Conservation (phyloP, 2,888 invertebrate genomes). For the Limnephilus marmoratus region DNA sequence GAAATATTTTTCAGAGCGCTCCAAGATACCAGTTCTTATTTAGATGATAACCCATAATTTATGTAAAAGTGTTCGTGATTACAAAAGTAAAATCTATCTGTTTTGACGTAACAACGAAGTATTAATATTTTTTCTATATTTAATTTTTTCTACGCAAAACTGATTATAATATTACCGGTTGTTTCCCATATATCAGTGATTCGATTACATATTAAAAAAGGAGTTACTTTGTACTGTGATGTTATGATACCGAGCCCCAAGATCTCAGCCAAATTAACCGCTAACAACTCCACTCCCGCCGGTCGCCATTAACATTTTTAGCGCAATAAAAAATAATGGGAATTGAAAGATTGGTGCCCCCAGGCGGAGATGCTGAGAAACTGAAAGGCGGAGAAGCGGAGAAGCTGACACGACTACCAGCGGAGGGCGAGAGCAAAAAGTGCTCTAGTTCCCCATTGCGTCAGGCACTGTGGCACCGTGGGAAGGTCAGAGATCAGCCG, state of each 20-base stretch:
- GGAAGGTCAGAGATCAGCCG: slow-evolving; percentile 62
- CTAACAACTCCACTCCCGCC: slow-evolving; percentile 24
- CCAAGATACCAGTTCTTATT: no score
- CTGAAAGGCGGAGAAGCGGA: background rate
- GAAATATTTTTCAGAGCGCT: background rate
- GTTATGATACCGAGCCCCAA: background rate
- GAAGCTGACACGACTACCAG: slow-evolving; percentile 61
- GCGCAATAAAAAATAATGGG: slow-evolving; percentile 65
- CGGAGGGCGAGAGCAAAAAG: slow-evolving; percentile 52
- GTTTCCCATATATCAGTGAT: background rate
- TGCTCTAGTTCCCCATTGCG: slow-evolving; percentile 60
- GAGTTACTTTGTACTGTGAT: background rate
- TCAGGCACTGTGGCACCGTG: slow-evolving; percentile 50
- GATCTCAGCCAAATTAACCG: background rate
- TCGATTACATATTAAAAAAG: background rate
- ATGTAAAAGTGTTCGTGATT: background rate
- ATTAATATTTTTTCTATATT: background rate
- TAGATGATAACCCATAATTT: no score
- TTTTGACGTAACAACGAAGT: background rate
- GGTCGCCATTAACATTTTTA: slow-evolving; percentile 54
- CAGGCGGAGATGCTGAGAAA: slow-evolving; percentile 31
- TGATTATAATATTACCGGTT: background rate
- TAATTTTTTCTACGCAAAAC: background rate
- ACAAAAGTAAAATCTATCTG: background rate
- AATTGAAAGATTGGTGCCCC: slow-evolving; percentile 64